A percentile compares a stretch with the other conserved stretches of the same genome.
Evolutionary conservation across 1,140 invertebrate species (phyloP).

Genomic region (Ridgeia piscesae): DNA sequence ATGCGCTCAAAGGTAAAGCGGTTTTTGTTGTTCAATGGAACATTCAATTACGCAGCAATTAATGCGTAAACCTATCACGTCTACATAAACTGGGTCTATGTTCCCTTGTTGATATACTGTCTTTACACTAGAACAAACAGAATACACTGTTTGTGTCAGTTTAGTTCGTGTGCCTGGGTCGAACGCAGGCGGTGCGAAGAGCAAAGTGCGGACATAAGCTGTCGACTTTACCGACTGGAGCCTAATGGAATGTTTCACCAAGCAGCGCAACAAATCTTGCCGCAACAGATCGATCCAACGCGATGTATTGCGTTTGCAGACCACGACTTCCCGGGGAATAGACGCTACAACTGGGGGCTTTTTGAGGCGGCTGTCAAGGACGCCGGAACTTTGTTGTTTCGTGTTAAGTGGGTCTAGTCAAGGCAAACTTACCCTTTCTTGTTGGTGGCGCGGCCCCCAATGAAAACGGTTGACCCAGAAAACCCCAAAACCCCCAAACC

Average conservation of each 20-base stretch:
- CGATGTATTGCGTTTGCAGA: not conserved
- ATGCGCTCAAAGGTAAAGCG: too few species aligned
- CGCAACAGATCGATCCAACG: not conserved
- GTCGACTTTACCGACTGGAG: not conserved
- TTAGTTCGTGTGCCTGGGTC: not conserved
- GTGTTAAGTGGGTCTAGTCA: not conserved
- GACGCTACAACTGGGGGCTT: not conserved
- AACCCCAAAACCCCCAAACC: too few species aligned
- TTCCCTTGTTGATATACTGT: too few species aligned
- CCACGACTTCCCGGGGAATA: not conserved
- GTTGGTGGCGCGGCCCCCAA: too few species aligned
- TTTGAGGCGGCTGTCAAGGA: too few species aligned
- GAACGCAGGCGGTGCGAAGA: not conserved
- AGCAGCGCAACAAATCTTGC: not conserved
- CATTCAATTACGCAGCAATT: too few species aligned
- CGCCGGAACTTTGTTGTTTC: not conserved
- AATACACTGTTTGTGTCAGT: not conserved
- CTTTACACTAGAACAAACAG: too few species aligned
- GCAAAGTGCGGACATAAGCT: not conserved
- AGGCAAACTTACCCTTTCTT: too few species aligned
- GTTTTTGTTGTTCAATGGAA: too few species aligned
- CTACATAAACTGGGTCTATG: not conserved
- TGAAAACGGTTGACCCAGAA: too few species aligned
- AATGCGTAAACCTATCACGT: too few species aligned
- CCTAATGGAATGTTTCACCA: not conserved